These are phyloP conservation scores for Psittacara wagleri DNA, from an alignment of 2,113 vertebrate species.

Conservation along the genomic window DNA sequence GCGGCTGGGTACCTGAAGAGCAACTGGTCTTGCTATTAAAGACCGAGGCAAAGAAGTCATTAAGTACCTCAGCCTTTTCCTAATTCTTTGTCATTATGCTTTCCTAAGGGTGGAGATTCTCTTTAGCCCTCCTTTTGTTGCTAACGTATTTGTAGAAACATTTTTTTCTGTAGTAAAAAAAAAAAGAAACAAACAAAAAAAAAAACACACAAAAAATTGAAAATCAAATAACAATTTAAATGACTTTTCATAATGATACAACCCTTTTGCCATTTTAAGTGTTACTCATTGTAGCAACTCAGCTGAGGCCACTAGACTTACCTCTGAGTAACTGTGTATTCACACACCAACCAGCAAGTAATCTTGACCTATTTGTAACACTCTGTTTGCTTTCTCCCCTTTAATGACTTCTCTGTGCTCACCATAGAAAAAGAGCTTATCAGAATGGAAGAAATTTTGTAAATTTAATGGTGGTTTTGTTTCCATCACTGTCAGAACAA, in stretches of 20 bases:
- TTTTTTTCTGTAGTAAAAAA: background rate
- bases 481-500: background rate
- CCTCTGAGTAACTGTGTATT: background rate
- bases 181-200: background rate
- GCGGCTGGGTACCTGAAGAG: background rate
- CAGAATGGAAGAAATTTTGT: background rate
- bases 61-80: background rate
- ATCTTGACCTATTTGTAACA: background rate
- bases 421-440: background rate
- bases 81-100: background rate
- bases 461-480: background rate
- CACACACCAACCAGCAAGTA: fast-evolving
- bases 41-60: background rate
- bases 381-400: background rate
- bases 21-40: background rate
- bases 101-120: background rate
- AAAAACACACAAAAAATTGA: background rate
- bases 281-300: background rate
- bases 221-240: background rate
- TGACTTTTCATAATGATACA: background rate
- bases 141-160: background rate
- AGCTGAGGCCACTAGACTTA: background rate
- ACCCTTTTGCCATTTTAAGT: background rate
- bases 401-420: background rate
- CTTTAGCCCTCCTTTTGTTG: background rate